Conservation (phyloP, 2,888 invertebrate genomes). For the Tanytarsus gracilentus region DNA sequence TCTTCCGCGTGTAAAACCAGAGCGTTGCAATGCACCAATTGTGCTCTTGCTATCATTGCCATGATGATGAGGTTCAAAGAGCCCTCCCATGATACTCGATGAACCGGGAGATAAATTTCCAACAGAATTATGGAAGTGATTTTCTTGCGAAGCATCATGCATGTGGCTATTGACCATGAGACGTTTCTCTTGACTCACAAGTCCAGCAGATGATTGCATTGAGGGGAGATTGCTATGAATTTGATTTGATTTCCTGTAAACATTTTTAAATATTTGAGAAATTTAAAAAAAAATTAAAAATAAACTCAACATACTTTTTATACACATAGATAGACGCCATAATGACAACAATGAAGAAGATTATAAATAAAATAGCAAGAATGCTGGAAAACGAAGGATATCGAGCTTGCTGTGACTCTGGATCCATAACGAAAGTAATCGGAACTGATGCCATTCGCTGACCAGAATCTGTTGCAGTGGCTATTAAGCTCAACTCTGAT, state of each 20-base stretch:
- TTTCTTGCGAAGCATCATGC: neutral
- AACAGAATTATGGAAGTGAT: conserved; percentile 42
- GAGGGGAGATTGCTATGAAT: conserved; percentile 41
- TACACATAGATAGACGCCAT: conserved; percentile 69
- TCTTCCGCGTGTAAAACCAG: conserved; percentile 41
- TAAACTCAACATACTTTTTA: conserved; percentile 50
- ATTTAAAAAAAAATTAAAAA: too few species aligned
- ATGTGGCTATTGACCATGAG: conserved; percentile 32
- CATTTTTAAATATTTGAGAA: too few species aligned
- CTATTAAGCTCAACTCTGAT: conserved; percentile 63
- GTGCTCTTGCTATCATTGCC: conserved; percentile 36
- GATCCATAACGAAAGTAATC: conserved; percentile 54
- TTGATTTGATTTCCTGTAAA: conserved; percentile 38
- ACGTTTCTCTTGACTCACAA: conserved; percentile 41
- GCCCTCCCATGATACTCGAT: conserved; percentile 52
- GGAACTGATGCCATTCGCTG: conserved; percentile 64
- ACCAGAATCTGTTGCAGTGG: conserved; percentile 79
- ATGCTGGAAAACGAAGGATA: conserved; percentile 47
- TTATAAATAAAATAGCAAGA: conserved; percentile 61
- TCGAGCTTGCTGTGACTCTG: conserved; percentile 42
- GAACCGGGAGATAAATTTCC: conserved; percentile 51
- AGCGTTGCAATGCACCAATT: conserved; percentile 46
- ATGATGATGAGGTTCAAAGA: conserved; percentile 43
- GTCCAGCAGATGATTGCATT: conserved; percentile 41
- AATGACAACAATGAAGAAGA: conserved; percentile 65